These are phyloP conservation scores for Bombus impatiens DNA, from an alignment of 1,140 invertebrate species.

Conservation along the genomic window DNA sequence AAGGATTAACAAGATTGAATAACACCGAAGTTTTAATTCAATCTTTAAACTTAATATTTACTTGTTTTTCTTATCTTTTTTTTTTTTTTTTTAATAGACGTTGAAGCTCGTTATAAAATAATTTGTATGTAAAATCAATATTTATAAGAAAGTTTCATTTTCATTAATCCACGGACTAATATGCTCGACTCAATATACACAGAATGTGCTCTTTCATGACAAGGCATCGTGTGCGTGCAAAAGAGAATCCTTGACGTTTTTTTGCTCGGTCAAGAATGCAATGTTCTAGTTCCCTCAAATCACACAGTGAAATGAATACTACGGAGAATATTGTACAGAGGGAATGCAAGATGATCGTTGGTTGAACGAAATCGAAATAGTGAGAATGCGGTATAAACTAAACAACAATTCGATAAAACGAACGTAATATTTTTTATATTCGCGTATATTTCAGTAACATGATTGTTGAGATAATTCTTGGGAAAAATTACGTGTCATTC, in stretches of 20 bases:
- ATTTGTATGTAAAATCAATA: background rate
- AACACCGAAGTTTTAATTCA: no score
- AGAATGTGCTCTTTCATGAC: no score
- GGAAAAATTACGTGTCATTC: no score
- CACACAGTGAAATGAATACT: background rate
- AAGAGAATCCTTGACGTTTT: constrained; percentile 22
- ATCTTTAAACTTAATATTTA: no score
- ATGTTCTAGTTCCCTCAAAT: constrained; percentile 12
- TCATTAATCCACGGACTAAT: background rate
- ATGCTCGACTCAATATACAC: background rate
- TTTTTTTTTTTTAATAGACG: no score
- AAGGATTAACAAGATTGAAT: no score
- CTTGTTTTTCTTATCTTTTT: no score
- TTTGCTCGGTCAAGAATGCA: constrained; percentile 25
- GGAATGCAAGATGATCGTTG: no score
- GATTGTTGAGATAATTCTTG: no score
- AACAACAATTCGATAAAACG: no score
- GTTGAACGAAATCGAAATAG: background rate
- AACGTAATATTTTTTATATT: no score
- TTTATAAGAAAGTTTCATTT: background rate
- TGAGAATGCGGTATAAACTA: background rate
- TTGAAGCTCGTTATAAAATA: background rate
- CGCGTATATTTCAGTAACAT: no score
- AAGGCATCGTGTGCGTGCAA: constrained; percentile 1
- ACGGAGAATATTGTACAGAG: background rate